phyloP scores from a whole-genome alignment of 1,140 invertebrate genomes.

The Orchestia grillus region DNA sequence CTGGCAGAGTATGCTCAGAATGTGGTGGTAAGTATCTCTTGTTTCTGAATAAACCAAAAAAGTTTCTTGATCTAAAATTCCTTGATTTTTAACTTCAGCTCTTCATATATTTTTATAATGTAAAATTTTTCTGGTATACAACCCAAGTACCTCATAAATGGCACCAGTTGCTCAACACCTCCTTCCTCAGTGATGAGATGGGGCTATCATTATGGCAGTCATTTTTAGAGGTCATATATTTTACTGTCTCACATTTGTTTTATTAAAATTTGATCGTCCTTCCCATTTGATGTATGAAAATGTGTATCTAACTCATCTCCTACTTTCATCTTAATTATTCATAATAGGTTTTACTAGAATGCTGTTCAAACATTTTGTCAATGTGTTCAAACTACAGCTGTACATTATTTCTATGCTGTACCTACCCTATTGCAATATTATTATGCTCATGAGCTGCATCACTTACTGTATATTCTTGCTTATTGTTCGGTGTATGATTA shows the following conservation, averaged over 20 bases:
- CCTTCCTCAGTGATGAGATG: background rate
- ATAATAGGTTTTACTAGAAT: background rate
- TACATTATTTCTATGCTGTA: background rate
- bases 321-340: background rate
- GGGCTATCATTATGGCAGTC: background rate
- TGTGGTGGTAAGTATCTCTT: conserved; percentile 23
- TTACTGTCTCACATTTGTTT: background rate
- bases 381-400: background rate
- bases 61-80: background rate
- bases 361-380: background rate
- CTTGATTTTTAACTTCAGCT: background rate
- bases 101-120: background rate
- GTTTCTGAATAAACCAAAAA: background rate
- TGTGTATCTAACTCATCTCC: background rate
- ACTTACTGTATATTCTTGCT: background rate
- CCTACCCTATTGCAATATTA: too few relatives aligned
- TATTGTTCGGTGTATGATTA: background rate
- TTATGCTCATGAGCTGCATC: background rate
- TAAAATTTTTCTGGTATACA: too few relatives aligned
- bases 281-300: background rate
- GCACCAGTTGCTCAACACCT: background rate
- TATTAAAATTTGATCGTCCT: background rate
- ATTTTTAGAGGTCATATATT: background rate
- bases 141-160: background rate
- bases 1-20: conserved; percentile 12